Percentiles rank a stretch among this genome's conserved stretches.
Evolutionary conservation across 2,113 vertebrate species (phyloP).

Genomic region (Dicrurus megarhynchus): DNA sequence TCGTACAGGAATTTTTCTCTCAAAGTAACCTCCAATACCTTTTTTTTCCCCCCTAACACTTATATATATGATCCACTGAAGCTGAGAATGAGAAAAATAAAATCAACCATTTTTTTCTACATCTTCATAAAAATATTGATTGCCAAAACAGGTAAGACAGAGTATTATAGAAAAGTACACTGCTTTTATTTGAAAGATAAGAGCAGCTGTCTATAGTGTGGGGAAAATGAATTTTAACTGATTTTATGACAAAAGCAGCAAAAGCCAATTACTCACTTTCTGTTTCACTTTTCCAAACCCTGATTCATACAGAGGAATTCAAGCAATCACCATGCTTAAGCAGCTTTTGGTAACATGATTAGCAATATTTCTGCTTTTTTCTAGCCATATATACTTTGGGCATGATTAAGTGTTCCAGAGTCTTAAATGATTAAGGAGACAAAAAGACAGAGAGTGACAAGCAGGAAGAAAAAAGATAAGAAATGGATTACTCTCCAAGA

Average conservation of each 20-base stretch:
- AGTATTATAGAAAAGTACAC: background rate
- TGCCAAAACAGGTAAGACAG: background rate
- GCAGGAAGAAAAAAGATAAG: slow-evolving; percentile 23
- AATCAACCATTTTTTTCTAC: background rate
- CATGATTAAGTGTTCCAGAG: slow-evolving; percentile 16
- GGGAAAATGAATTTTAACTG: background rate
- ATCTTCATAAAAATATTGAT: background rate
- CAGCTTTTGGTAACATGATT: slow-evolving; percentile 9
- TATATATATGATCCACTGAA: background rate
- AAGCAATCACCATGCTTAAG: background rate
- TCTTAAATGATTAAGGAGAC: slow-evolving; percentile 36
- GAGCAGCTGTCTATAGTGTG: rapidly evolving
- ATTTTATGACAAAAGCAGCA: background rate
- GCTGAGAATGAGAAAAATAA: background rate
- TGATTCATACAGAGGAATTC: background rate
- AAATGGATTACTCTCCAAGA: slow-evolving; percentile 70
- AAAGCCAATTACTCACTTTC: background rate
- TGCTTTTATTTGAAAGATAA: background rate
- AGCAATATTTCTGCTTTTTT: background rate
- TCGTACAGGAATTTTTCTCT: background rate
- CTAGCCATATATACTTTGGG: background rate
- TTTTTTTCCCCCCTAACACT: rapidly evolving
- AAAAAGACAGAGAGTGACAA: slow-evolving; percentile 38
- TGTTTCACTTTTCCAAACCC: background rate
- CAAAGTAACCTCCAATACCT: background rate